Evolutionary conservation across 2,797 vertebrate genomes (phyloP).

Genomic region (Chaetodon trifasciatus): DNA sequence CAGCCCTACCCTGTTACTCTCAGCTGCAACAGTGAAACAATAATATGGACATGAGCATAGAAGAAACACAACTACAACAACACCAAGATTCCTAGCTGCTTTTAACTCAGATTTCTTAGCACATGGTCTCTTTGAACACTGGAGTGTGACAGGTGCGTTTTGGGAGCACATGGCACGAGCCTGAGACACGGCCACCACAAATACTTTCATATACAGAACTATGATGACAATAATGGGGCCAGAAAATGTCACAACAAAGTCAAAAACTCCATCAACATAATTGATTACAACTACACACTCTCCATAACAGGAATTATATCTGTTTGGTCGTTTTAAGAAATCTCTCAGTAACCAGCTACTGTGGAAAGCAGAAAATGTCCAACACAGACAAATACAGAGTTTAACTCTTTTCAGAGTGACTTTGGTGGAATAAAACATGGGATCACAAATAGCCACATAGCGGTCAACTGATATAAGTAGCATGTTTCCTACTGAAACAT

Average conservation of each 20-base stretch:
- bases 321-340: conserved; percentile 32
- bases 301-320: conserved; percentile 50
- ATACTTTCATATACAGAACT: conserved; percentile 67
- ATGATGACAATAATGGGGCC: conserved; percentile 27
- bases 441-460: conserved; percentile 51
- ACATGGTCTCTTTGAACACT: neutral
- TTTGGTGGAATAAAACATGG: conserved; percentile 34
- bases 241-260: conserved; percentile 47
- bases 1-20: neutral
- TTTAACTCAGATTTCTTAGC: conserved; percentile 64
- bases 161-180: conserved; percentile 39
- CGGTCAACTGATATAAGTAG: conserved; percentile 57
- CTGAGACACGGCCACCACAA: conserved; percentile 57
- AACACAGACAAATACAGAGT: conserved; percentile 31
- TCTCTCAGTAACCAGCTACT: neutral
- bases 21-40: neutral
- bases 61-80: conserved; percentile 52
- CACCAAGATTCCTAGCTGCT: conserved; percentile 69
- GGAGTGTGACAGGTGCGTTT: neutral
- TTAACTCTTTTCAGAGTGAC: conserved; percentile 16
- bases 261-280: conserved; percentile 26
- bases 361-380: conserved; percentile 16
- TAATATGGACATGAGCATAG: neutral
- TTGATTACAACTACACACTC: conserved; percentile 52
- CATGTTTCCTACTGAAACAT: conserved; percentile 53